phyloP scores from a whole-genome alignment of 2,888 invertebrate genomes.

The Conops quadrifasciatus region DNA sequence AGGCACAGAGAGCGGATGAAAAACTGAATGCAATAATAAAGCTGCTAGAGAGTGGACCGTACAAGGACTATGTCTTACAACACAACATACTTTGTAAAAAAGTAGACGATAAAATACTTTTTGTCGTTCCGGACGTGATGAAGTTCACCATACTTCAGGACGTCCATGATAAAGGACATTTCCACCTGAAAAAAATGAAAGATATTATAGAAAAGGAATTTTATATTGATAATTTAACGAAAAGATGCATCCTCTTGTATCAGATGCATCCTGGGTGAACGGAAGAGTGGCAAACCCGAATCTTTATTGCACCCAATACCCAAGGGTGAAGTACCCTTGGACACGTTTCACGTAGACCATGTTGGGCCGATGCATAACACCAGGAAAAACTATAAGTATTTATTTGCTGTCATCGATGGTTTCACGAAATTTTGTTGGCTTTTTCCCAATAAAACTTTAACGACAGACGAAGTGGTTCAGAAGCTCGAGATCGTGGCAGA shows the following conservation, averaged over 20 bases:
- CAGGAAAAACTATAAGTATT: constrained; percentile 50
- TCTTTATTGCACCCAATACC: constrained; percentile 53
- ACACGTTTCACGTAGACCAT: constrained; percentile 56
- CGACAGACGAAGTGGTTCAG: constrained; percentile 38
- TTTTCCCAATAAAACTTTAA: constrained; percentile 38
- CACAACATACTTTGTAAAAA: constrained; percentile 15
- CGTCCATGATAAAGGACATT: constrained; percentile 17
- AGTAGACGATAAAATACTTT: constrained; percentile 2
- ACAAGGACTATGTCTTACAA: constrained; percentile 14
- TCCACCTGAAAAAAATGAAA: constrained; percentile 17
- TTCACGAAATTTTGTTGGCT: constrained; percentile 52
- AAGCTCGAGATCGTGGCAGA: constrained; percentile 37
- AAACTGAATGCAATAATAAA: background rate
- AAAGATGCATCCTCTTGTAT: constrained; percentile 27
- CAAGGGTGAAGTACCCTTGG: constrained; percentile 52
- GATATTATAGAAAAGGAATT: constrained; percentile 19
- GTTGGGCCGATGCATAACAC: constrained; percentile 52
- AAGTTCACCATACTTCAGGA: constrained; percentile 5
- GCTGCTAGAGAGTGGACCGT: constrained; percentile 5
- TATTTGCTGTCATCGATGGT: constrained; percentile 54
- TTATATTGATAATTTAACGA: background rate
- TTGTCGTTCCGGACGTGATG: constrained; percentile 19
- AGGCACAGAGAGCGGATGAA: constrained; percentile 32
- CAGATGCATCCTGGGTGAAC: constrained; percentile 37
- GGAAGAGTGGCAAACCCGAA: constrained; percentile 54